Conservation (phyloP, 2,113 vertebrate genomes). For the Gorsachius goisagi region DNA sequence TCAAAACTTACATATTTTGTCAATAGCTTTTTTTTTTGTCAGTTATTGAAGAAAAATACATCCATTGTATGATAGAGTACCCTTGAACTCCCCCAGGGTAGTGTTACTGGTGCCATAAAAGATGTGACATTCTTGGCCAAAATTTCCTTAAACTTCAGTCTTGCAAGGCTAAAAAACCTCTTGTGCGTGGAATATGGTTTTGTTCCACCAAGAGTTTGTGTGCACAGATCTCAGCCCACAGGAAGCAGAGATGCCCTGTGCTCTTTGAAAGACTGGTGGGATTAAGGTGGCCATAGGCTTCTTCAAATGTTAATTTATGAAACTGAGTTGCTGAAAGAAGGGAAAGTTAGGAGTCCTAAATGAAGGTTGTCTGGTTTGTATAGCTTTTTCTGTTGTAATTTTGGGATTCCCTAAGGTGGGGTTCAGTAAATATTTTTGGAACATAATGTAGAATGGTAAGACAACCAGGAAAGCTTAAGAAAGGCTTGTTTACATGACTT, state of each 20-base stretch:
- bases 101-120: not conserved
- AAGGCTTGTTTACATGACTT: not conserved
- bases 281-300: accelerated
- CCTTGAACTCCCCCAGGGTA: not conserved
- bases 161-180: not conserved
- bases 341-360: not conserved
- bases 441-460: not conserved
- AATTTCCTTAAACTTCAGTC: not conserved
- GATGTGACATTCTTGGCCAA: not conserved
- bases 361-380: not conserved
- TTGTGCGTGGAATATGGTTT: accelerated
- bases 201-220: not conserved
- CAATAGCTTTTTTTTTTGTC: not conserved
- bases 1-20: not conserved
- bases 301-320: not conserved
- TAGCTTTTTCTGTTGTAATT: not conserved
- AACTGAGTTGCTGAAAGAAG: not conserved
- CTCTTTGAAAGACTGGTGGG: not conserved
- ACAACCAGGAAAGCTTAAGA: not conserved
- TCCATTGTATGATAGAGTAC: not conserved
- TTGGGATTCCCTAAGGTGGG: not conserved
- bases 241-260: not conserved
- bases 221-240: not conserved
- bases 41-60: not conserved
- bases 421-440: not conserved